These are phyloP conservation scores for Anniella stebbinsi DNA, from an alignment of 2,797 vertebrate genomes.

Conservation along the genomic window DNA sequence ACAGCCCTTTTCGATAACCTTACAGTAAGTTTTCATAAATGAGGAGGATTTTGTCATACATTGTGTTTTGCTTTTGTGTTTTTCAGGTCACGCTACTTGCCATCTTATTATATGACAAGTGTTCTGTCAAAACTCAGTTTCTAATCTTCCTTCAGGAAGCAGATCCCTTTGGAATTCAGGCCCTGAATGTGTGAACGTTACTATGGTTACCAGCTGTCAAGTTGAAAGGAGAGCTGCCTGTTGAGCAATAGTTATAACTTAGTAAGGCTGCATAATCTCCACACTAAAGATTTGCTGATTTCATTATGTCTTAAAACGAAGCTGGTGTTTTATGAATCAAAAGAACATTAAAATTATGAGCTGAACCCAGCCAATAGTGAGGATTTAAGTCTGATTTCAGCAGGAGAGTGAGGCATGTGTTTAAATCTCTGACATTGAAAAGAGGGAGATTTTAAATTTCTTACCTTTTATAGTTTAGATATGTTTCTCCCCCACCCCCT, in stretches of 20 bases:
- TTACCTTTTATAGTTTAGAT: background rate
- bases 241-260: slow-evolving; percentile 24
- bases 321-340: slow-evolving; percentile 7
- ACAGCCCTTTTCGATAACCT: background rate
- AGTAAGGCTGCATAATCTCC: background rate
- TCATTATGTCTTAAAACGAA: slow-evolving; percentile 13
- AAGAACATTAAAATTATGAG: background rate
- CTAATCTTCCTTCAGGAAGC: slow-evolving; percentile 18
- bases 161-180: slow-evolving; percentile 6
- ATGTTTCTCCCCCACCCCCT: background rate
- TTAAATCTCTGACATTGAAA: background rate
- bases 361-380: background rate
- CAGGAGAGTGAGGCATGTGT: background rate
- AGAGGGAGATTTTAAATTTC: background rate
- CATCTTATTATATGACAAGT: slow-evolving; percentile 14
- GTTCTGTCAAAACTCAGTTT: slow-evolving; percentile 11
- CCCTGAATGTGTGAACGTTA: slow-evolving; percentile 12
- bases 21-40: background rate
- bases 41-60: background rate
- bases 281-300: slow-evolving; percentile 23
- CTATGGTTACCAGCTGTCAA: slow-evolving; percentile 27
- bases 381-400: background rate
- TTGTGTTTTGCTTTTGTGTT: background rate
- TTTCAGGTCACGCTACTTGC: background rate
- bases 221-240: background rate